Evolutionary conservation across 2,888 invertebrate species (phyloP), one percentile per base, ranked within the genome.

Genomic region (Calliscelio sp.): DNA sequence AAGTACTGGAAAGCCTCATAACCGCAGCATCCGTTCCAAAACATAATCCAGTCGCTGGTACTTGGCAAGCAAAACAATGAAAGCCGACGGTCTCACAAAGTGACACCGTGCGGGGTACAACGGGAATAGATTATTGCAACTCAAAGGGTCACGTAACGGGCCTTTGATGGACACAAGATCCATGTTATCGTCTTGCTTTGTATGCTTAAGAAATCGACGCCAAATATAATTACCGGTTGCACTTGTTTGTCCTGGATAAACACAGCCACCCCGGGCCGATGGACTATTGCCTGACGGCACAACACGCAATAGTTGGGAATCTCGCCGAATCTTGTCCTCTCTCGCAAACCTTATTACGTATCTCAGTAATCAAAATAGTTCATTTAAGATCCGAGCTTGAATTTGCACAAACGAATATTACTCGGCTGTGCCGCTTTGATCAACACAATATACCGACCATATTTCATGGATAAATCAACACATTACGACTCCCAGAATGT

Each of bases 181-280:
- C 41, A 55, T 51, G 22, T 80, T 57, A 57, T 81, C 44, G 71
- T 87, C 81, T 74, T 86, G 87, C 82, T 87, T 85, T 88, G 90
- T 92, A 88, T 91, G 87, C 88, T 87, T 82, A 90, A 89, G 90
- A 89, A 92, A 92, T 92, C 89, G 88, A 89, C 89, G 89, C 88
- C 89, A 91, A 92, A 92, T 91, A 90, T 92, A 92, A 92, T 92
- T 91, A 91, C 90, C 44, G 89, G 90, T 90, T 88, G 89, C 87
- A 87, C 84, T 86, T 86, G 91, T 92, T 92, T 92, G 89, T 88
- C 85, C 59, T 75, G 63, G 85, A 88, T 89, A 91, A 92, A 92
- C 89, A 91, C 55, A 24, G n/a, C 14, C 28, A 4, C 28, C 28
- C 28, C 28, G 8, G 28, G 28, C 28, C 28, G 8, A 8, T 28